These are phyloP conservation scores for Sycophila texana DNA, from an alignment of 2,888 invertebrate genomes.

Conservation along the genomic window DNA sequence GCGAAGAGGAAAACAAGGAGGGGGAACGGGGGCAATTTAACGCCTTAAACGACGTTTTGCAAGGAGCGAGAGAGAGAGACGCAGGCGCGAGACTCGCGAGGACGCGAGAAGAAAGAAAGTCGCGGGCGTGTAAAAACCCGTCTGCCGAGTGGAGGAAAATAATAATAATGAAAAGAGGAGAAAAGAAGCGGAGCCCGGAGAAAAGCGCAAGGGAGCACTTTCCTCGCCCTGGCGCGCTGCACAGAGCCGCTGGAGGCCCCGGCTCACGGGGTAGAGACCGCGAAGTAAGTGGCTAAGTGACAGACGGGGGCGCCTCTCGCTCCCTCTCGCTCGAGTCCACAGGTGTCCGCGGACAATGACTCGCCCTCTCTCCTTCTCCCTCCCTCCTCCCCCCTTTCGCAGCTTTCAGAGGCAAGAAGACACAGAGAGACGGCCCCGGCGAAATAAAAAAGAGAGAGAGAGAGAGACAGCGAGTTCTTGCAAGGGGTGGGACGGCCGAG, in stretches of 20 bases:
- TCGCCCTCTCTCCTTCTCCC: conserved; percentile 44
- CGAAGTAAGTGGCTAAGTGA: conserved; percentile 60
- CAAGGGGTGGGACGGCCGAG: conserved; percentile 60
- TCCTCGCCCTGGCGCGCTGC: conserved; percentile 14
- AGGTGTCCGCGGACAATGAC: conserved; percentile 74
- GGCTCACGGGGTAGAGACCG: conserved; percentile 38
- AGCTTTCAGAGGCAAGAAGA: conserved; percentile 35
- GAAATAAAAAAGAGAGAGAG: conserved; percentile 19
- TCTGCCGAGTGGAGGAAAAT: conserved; percentile 16
- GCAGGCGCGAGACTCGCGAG: not conserved
- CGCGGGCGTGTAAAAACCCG: conserved; percentile 31
- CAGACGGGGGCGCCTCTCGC: conserved; percentile 56
- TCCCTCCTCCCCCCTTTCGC: not conserved
- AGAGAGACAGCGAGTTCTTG: conserved; percentile 49
- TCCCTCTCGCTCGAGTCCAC: conserved; percentile 68
- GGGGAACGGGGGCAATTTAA: conserved; percentile 64
- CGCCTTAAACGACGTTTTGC: conserved; percentile 63
- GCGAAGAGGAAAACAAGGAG: not conserved
- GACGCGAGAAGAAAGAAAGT: conserved; percentile 31
- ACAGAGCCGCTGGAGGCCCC: not conserved
- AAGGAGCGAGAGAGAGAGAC: conserved; percentile 13
- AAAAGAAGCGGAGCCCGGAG: conserved; percentile 56
- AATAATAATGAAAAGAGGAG: conserved; percentile 53
- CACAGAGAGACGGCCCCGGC: not conserved
- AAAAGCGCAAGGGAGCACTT: conserved; percentile 69